Percentiles rank a stretch among this genome's conserved stretches.
Conservation (phyloP, 2,888 invertebrate species). For the Megastigmus dorsalis region DNA sequence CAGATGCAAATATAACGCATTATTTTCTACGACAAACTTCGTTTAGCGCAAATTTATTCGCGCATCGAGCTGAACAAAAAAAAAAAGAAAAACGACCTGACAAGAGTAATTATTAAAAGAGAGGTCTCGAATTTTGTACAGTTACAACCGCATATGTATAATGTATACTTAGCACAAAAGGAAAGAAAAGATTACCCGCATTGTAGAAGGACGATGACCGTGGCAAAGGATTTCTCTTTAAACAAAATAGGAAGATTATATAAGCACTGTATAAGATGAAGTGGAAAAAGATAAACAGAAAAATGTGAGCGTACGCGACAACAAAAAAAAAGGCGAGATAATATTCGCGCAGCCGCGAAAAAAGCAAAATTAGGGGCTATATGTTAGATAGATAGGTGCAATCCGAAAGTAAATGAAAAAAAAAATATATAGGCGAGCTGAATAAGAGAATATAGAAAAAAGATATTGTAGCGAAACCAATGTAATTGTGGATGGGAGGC, state of each 20-base stretch:
- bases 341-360: conserved; percentile 7
- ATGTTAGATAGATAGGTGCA: conserved; percentile 21
- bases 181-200: not conserved
- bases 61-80: not conserved
- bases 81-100: not conserved
- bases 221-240: too few species aligned
- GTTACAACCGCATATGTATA: conserved; percentile 4
- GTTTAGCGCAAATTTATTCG: not conserved
- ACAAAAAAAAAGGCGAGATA: conserved; percentile 13
- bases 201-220: too few species aligned
- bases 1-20: too few species aligned
- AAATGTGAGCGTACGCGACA: not conserved
- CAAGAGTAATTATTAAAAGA: not conserved
- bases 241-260: not conserved
- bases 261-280: not conserved
- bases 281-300: not conserved
- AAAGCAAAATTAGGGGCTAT: conserved; percentile 20
- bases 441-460: conserved; percentile 2
- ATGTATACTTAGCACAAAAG: conserved; percentile 24
- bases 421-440: too few species aligned
- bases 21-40: conserved; percentile 4
- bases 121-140: conserved; percentile 7
- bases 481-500: not conserved
- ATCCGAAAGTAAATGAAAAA: not conserved
- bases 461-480: not conserved